Base-by-base conservation (phyloP, 2,797 vertebrate species). In the Enteromius treurensis region DNA sequence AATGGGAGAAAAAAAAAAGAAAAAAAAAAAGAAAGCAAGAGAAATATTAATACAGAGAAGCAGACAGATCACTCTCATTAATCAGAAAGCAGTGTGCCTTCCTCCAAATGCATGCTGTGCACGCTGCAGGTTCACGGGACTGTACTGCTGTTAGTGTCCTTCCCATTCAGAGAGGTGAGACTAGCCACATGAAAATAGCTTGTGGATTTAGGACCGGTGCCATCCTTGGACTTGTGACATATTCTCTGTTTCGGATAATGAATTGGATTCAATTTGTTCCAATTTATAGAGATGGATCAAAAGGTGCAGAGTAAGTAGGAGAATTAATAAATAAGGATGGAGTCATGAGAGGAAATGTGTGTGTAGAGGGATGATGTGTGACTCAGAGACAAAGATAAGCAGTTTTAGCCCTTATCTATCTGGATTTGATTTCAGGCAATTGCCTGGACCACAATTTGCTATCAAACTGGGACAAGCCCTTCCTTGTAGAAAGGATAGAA, bases 51-150 rank as follows among this genome's bases (percentile, higher is more conserved):
- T 81, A 86, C 62, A 71, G 73, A 84, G 81, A 58, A 71, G 77
- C 83, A 68, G 74, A 87, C 87, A 84, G 86, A 87, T 88, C 80
- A 78, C 86, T 88, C 80, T 85, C 85, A 88, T 87, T 89, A 87
- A 88, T 88, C 87, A 86, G 88, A 82, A 70, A 65, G 68, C 82
- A 42, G 74, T 69, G 60, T 70, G 67, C 68, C 65, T 62, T 67
- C 77, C 74, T 81, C 58, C 62, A 84, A 80, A 78, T 69, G 21
- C 81, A 83, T 17, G 64, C 81, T 77, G 81, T 70, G 77, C 77
- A 60, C 17, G 68, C 78, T 37, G 71, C 84, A 76, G 77, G 87
- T 84, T 85, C 83, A 65, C 79, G 26, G 74, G 62, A 71, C 76
- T 74, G 15, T 64, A 75, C 64, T 51, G 49, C 79, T 79, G 77